Evolutionary conservation across 2,888 invertebrate species (phyloP).

Genomic region (Camptogramma bilineatum): DNA sequence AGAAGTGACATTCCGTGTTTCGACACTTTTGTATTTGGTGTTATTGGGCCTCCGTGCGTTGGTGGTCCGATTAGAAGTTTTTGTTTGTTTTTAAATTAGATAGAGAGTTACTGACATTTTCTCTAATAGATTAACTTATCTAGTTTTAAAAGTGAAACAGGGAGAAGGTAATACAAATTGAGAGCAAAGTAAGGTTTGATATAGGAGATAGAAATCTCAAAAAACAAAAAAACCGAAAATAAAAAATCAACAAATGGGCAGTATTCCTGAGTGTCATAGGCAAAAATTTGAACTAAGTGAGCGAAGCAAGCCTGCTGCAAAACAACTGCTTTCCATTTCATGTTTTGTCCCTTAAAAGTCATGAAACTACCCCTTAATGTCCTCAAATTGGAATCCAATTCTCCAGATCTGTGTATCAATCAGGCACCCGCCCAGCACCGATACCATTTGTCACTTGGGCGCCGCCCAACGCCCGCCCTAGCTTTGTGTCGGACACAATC

Average conservation of each 20-base stretch:
- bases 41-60: constrained; percentile 13
- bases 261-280: too few species aligned
- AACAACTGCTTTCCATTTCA: too few species aligned
- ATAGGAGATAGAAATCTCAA: too few species aligned
- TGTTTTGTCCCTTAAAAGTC: neutral
- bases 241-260: too few species aligned
- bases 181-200: too few species aligned
- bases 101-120: neutral
- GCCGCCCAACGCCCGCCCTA: constrained; percentile 62
- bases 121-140: neutral
- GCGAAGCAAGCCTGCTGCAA: too few species aligned
- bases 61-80: constrained; percentile 35
- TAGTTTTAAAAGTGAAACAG: neutral
- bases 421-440: constrained; percentile 57
- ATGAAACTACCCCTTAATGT: constrained; percentile 3
- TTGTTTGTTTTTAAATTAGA: constrained; percentile 38
- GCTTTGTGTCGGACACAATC: constrained; percentile 38
- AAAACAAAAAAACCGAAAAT: too few species aligned
- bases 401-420: constrained; percentile 47
- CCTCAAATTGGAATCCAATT: constrained; percentile 27
- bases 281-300: too few species aligned
- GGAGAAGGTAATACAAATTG: too few species aligned
- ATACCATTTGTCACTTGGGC: constrained; percentile 60
- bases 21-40: constrained; percentile 43
- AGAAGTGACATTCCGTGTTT: constrained; percentile 78